Conservation (phyloP, 2,888 invertebrate species). For the Toxonevra muliebris region DNA sequence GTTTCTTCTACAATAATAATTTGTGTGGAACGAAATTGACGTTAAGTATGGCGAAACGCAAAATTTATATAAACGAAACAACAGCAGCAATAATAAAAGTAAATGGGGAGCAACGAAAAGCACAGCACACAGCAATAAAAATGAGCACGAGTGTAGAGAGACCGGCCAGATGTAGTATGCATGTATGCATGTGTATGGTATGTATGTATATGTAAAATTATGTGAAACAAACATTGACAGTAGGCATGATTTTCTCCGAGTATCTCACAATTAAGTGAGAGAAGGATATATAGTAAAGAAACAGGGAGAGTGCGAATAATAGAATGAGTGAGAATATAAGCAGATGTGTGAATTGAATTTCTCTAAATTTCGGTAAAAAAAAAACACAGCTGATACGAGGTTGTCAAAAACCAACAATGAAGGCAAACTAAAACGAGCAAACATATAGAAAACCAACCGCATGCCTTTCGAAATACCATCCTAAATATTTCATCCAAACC, state of each 20-base stretch:
- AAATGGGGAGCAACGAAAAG: neutral
- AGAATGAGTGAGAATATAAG: too few species aligned
- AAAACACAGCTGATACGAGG: too few species aligned
- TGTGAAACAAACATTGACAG: too few species aligned
- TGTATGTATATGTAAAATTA: too few species aligned
- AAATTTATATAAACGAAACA: conserved; percentile 20
- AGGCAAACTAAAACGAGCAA: too few species aligned
- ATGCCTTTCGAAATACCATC: too few species aligned
- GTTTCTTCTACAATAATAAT: neutral
- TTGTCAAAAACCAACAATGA: too few species aligned
- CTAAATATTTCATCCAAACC: too few species aligned
- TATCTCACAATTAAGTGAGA: neutral
- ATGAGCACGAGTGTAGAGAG: conserved; percentile 2
- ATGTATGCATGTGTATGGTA: neutral
- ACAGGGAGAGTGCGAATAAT: neutral
- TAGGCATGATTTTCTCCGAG: too few species aligned
- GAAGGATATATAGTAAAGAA: conserved; percentile 12
- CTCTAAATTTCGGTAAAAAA: too few species aligned
- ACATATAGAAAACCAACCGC: too few species aligned
- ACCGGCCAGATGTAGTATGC: neutral
- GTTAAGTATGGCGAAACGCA: conserved; percentile 42
- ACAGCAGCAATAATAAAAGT: conserved; percentile 1
- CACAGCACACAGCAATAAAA: conserved; percentile 1
- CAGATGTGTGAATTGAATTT: too few species aligned
- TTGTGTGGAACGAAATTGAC: neutral